phyloP scores from a whole-genome alignment of 2,797 vertebrate genomes.

The Champsocephalus gunnari region DNA sequence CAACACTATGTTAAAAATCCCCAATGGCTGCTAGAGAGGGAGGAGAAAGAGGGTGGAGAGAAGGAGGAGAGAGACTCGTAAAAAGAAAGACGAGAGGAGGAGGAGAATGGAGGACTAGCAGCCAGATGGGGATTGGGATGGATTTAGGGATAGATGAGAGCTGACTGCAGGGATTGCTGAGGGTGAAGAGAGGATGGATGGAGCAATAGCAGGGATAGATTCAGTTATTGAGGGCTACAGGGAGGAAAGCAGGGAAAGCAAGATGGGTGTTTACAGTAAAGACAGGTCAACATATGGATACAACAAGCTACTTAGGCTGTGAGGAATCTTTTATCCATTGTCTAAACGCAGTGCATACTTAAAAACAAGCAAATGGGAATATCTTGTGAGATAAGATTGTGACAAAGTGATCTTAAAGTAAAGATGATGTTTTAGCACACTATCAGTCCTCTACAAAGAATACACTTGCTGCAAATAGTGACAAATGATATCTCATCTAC shows the following conservation, averaged over 20 bases:
- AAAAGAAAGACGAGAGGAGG: constrained; percentile 10
- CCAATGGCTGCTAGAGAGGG: constrained; percentile 61
- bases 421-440: constrained; percentile 48
- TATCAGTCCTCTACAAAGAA: constrained; percentile 41
- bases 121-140: constrained; percentile 74
- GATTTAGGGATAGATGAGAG: constrained; percentile 75
- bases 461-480: constrained; percentile 37
- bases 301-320: constrained; percentile 26
- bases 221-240: constrained; percentile 64
- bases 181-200: constrained; percentile 68
- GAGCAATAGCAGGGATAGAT: constrained; percentile 67
- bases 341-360: constrained; percentile 16
- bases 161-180: constrained; percentile 69
- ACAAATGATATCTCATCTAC: constrained; percentile 40
- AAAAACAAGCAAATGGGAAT: constrained; percentile 12
- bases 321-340: constrained; percentile 25
- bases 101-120: constrained; percentile 71
- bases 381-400: constrained; percentile 4
- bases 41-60: constrained; percentile 45
- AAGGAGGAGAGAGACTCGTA: constrained; percentile 36
- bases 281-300: constrained; percentile 28
- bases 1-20: constrained; percentile 76
- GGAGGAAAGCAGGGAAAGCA: constrained; percentile 5
- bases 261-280: constrained; percentile 28
- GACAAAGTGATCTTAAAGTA: constrained; percentile 31